phyloP scores from a whole-genome alignment of 2,888 invertebrate genomes.

The Mesorhabditis sp. region DNA sequence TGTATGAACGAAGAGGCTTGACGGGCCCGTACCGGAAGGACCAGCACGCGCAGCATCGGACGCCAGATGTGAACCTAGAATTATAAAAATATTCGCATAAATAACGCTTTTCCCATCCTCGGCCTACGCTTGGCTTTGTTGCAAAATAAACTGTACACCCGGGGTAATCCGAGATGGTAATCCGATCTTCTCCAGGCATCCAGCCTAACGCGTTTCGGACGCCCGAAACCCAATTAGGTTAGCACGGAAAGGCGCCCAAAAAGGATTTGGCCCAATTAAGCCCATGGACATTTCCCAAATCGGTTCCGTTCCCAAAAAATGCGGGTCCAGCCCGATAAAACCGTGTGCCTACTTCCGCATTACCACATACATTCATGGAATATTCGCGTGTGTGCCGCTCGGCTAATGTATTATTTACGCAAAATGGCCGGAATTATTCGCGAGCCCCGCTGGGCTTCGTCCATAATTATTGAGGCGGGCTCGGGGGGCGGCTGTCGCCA shows the following conservation, averaged over 20 bases:
- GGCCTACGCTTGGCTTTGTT: too few species aligned
- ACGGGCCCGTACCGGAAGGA: background rate
- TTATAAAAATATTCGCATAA: background rate
- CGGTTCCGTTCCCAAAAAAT: too few species aligned
- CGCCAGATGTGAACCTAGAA: background rate
- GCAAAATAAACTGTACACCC: too few species aligned
- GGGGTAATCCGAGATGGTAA: too few species aligned
- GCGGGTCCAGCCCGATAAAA: too few species aligned
- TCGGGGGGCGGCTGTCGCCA: background rate
- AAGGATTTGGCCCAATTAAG: background rate
- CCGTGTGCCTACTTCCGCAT: too few species aligned
- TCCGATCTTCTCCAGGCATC: too few species aligned
- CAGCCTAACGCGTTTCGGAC: too few species aligned
- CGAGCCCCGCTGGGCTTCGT: background rate
- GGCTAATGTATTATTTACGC: background rate
- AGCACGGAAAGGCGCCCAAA: background rate
- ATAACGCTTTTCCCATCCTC: too few species aligned
- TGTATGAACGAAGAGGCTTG: background rate
- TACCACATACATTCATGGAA: slow-evolving; percentile 2
- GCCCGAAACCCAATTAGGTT: background rate
- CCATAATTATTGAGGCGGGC: background rate
- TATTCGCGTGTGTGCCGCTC: background rate
- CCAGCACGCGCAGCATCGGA: background rate
- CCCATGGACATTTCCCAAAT: too few species aligned
- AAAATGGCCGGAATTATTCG: background rate